Conservation (phyloP, 2,113 vertebrate species). For the Haliaeetus leucogaster region DNA sequence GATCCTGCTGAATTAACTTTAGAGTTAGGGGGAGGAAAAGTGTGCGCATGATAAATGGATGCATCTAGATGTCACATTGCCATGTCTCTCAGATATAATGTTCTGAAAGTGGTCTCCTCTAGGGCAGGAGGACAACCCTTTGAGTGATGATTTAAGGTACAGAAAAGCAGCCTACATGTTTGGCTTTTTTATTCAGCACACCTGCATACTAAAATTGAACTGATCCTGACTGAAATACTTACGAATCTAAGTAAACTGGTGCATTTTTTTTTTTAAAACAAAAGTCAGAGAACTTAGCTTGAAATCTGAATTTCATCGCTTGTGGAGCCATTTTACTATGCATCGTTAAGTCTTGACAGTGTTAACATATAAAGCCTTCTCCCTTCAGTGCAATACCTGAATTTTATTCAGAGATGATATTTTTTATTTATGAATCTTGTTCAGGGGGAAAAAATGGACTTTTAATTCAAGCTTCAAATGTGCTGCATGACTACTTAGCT, state of each 20-base stretch:
- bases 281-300: background rate
- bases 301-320: background rate
- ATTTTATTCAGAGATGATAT: conserved; percentile 18
- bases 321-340: background rate
- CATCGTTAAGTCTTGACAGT: background rate
- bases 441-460: conserved; percentile 7
- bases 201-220: background rate
- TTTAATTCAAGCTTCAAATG: conserved; percentile 43
- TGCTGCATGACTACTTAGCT: conserved; percentile 30
- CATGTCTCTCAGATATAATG: background rate
- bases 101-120: background rate
- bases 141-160: background rate
- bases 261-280: background rate
- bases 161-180: background rate
- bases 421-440: conserved; percentile 60
- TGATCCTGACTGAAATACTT: background rate
- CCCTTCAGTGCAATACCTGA: background rate
- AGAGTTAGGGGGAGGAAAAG: background rate
- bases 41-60: background rate
- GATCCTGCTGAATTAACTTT: background rate
- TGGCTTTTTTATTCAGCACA: background rate
- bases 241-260: background rate
- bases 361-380: conserved; percentile 23
- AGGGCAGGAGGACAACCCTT: background rate
- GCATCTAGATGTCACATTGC: background rate